Percentiles rank a stretch among this genome's conserved stretches.
Evolutionary conservation across 1,140 invertebrate genomes (phyloP).

Genomic region (Parasteatoda tepidariorum): DNA sequence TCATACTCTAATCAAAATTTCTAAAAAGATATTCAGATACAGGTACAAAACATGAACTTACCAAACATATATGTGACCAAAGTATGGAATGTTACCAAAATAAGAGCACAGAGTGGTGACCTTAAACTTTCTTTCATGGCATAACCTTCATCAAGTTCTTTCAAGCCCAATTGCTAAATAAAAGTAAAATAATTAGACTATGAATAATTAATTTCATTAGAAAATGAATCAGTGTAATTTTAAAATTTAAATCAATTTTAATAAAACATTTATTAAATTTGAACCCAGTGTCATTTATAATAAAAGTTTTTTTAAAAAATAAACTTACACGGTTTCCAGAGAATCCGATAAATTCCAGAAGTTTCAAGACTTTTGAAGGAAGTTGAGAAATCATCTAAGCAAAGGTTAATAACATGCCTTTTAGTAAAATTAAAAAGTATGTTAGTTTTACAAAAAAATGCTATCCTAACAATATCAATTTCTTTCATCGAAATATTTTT

Average conservation of each 20-base stretch:
- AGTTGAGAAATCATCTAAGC: slow-evolving; percentile 88
- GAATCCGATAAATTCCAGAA: slow-evolving; percentile 95
- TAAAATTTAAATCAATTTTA: neutral
- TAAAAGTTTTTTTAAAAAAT: slow-evolving; percentile 62
- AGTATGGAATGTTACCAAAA: slow-evolving; percentile 85
- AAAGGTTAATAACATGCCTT: too few relatives aligned
- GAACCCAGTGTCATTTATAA: neutral
- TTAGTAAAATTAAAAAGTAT: too few relatives aligned
- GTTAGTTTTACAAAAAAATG: too few relatives aligned
- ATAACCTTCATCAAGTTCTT: slow-evolving; percentile 80
- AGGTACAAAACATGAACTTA: slow-evolving; percentile 62
- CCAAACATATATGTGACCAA: slow-evolving; percentile 83
- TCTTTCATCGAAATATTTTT: too few relatives aligned
- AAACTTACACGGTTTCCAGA: slow-evolving; percentile 86
- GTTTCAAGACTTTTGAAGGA: slow-evolving; percentile 84
- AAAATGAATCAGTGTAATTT: neutral
- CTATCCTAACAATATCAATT: too few relatives aligned
- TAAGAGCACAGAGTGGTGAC: slow-evolving; percentile 86
- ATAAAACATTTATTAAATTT: neutral
- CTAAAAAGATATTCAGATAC: slow-evolving; percentile 17
- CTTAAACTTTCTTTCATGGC: slow-evolving; percentile 78
- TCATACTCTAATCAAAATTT: neutral
- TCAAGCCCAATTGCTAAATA: slow-evolving; percentile 78
- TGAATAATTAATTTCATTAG: neutral
- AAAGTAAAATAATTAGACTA: neutral